Evolutionary conservation across 2,113 vertebrate species (phyloP).

Genomic region (Mus spicilegus): DNA sequence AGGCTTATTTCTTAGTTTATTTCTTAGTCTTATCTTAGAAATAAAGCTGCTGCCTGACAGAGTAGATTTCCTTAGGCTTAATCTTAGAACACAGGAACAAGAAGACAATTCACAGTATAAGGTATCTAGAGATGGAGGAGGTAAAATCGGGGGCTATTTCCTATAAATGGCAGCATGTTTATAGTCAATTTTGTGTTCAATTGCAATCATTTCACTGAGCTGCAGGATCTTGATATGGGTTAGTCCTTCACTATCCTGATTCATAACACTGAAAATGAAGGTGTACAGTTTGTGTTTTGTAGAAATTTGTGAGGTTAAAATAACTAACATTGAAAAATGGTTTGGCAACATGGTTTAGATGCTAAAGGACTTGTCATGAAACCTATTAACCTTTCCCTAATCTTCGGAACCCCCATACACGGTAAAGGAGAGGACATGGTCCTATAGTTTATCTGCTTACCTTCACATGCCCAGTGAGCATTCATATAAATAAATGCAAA

Average conservation of each 20-base stretch:
- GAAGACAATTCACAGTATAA: neutral
- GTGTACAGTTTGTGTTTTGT: neutral
- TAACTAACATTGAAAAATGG: neutral
- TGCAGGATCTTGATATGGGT: neutral
- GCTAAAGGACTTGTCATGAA: neutral
- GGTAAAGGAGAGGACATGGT: neutral
- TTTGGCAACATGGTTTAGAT: neutral
- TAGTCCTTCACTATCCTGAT: neutral
- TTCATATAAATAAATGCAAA: neutral
- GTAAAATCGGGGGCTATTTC: neutral
- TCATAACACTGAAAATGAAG: neutral
- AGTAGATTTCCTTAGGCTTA: neutral
- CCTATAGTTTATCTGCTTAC: too few species aligned
- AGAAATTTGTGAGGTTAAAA: constrained; percentile 20
- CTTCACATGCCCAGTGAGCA: neutral
- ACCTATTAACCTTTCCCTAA: neutral
- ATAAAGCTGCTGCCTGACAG: neutral
- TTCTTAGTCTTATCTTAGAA: neutral
- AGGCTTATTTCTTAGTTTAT: neutral
- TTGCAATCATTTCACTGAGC: neutral
- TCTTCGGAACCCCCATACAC: neutral
- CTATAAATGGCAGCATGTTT: neutral
- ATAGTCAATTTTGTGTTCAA: neutral
- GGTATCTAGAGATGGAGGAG: neutral
- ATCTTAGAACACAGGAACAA: neutral